Evolutionary conservation across 2,888 invertebrate species (phyloP), one percentile per base, ranked within the genome.

Genomic region (Argyresthia goedartella): DNA sequence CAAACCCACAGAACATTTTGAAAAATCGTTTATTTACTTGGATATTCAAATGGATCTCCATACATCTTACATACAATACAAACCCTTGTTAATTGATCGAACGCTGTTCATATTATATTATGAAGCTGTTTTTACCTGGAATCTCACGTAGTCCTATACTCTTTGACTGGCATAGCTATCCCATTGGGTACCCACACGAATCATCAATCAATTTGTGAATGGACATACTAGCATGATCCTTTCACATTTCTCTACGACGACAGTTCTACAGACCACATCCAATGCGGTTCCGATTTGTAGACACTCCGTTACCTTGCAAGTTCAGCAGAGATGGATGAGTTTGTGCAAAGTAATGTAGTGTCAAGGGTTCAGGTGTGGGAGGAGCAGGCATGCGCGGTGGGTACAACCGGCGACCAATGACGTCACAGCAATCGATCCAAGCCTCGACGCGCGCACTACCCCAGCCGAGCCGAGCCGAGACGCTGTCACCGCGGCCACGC

Each of bases 171-270:
- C 25, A 25, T 25, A 25, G 25, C 3, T 25, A 25, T 6, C 25
- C 39, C 39, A 3, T 39, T 7, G 25, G 14, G n/a, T 48, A 48
- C 34, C 15, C 39, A 41, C 33, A 46, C 39, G 33, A 6, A 13
- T 67, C 75, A 68, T 78, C 73, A 71, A 77, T 80, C 74, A 76
- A 75, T 74, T 76, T 72, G 72, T 81, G 79, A 81, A 81, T 81
- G 81, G 63, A 63, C 63, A 60, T 56, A 58, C 55, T 64, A 62
- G 60, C 55, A n/a, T 15, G 36, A n/a, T 42, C 25, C 16, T 43
- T 14, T 44, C 43, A 44, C 14, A 33, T 50, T 44, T 39, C n/a
- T 49, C 13, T 39, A n/a, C 39, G 39, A 39, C n/a, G 25, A 13
- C n/a, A 48, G 8, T 35, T 48, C 13, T 13, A 48, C 41, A 41